Base-by-base conservation (phyloP, 2,888 invertebrate species). In the Mimumesa dahlbomi region DNA sequence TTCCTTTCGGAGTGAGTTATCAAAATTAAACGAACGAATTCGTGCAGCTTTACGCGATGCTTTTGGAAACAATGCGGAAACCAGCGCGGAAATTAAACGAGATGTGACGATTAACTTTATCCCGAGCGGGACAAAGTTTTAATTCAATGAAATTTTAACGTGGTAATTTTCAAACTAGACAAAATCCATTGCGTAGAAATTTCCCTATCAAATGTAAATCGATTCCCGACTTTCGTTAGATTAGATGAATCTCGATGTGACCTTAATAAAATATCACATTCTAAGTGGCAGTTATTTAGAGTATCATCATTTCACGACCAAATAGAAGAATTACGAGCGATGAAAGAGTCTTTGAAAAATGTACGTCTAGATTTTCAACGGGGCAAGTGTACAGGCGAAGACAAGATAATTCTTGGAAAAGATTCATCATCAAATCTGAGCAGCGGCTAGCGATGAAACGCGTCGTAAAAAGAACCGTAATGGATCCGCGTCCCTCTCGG, bases 291-390 rank as follows among this genome's bases (percentile, higher is more conserved):
- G n/a, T n/a, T n/a, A n/a, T n/a, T n/a, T n/a, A n/a, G n/a, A n/a
- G n/a, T n/a, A n/a, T n/a, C n/a, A n/a, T n/a, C n/a, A n/a, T n/a
- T n/a, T n/a, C n/a, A n/a, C n/a, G n/a, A n/a, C n/a, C n/a, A n/a
- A n/a, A n/a, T n/a, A n/a, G 50, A 70, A 71, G 58, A 63, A 43
- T 63, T 63, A 48, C 31, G 42, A 49, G 48, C 29, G 63, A 58
- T 63, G 42, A 63, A 63, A 58, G 58, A 48, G 34, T 46, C 42
- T 19, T 40, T 40, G 48, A 48, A 57, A 52, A 63, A 63, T 48
- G 21, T 16, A 48, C 57, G 25, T 40, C 16, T 22, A 21, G 34
- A 57, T 58, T 63, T 34, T 58, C 58, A 63, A 63, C 57, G 63
- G n/a, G n/a, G n/a, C n/a, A n/a, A 16, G 6, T 5, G 1, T 9